Conservation (phyloP, 2,797 vertebrate species). For the Myiotriccus ornatus region DNA sequence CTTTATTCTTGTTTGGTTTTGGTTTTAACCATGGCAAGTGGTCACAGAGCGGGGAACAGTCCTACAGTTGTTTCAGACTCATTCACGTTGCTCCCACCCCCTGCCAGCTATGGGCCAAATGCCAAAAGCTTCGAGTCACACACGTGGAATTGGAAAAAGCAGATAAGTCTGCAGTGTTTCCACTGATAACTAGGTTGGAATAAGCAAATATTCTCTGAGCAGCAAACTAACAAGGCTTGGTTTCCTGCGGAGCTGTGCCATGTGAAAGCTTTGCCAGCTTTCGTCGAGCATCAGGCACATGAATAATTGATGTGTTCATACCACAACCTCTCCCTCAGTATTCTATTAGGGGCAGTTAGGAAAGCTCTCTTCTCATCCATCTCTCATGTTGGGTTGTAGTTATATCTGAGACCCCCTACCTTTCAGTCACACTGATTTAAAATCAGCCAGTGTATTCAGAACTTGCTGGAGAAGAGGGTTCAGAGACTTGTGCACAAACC, state of each 20-base stretch:
- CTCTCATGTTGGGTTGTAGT: neutral
- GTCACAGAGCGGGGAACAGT: neutral
- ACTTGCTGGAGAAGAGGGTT: neutral
- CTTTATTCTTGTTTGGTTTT: neutral
- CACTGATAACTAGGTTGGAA: neutral
- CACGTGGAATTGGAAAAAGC: neutral
- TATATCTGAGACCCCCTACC: neutral
- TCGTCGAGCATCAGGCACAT: neutral
- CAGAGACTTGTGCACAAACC: neutral
- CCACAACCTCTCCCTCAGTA: neutral
- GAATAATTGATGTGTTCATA: constrained; percentile 24
- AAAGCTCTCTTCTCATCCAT: neutral
- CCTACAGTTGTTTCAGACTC: neutral
- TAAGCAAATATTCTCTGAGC: constrained; percentile 13
- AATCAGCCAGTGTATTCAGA: neutral
- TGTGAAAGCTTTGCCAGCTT: constrained; percentile 15
- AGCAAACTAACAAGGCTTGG: neutral
- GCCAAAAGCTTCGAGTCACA: neutral
- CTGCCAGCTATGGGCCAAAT: neutral
- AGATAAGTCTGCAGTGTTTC: neutral
- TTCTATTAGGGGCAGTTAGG: constrained; percentile 1
- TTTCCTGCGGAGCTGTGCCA: neutral
- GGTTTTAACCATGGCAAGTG: neutral
- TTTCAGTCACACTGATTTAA: neutral
- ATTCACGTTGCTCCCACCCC: neutral